Base-by-base conservation (phyloP, 2,797 vertebrate species). In the Paguma larvata region DNA sequence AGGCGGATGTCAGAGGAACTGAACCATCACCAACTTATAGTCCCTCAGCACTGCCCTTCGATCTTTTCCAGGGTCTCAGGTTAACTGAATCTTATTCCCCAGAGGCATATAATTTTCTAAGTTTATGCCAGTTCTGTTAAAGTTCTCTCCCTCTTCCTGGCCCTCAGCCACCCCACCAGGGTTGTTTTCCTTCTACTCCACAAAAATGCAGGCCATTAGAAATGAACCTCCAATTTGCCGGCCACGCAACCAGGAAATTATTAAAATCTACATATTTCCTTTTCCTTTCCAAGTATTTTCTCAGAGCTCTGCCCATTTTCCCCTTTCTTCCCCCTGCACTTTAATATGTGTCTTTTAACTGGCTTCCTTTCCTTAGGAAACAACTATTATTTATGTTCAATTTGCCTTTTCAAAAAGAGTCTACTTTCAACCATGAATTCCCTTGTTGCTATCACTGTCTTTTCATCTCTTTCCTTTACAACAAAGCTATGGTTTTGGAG, bases 301-400 rank as follows among this genome's bases (percentile, higher is more conserved):
- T 77, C 38, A 78, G 62, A 30, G 15, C n/a, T 94, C 63, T 27
- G 82, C 30, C 44, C 70, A 0, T 63, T 44, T 86, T 82, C 5
- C 12, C 32, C 14, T 91, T 91, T 92, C 46, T 59, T 59, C 51
- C 70, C 77, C 4, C 18, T n/a, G 15, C 25, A 46, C 53, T 27
- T 73, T 32, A 77, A 21, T 3, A 46, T 38, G 12, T 89, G 53
- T 63, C 18, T 78, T 84, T 95, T 48, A 62, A 53, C 19, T 82
- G 65, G 10, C 32, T 67, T 53, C 23, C 80, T 96, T 95, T 90
- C 19, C 51, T 79, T 12, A 38, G 53, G 73, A 78, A 77, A 94
- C 19, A 72, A 25, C 23, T 75, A 19, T 70, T n/a, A 25, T 23
- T 73, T 41, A 41, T 19, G 2, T 48, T 85, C 65, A 56, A 32